Conservation (phyloP, 2,113 vertebrate species). For the Loxodonta africana region DNA sequence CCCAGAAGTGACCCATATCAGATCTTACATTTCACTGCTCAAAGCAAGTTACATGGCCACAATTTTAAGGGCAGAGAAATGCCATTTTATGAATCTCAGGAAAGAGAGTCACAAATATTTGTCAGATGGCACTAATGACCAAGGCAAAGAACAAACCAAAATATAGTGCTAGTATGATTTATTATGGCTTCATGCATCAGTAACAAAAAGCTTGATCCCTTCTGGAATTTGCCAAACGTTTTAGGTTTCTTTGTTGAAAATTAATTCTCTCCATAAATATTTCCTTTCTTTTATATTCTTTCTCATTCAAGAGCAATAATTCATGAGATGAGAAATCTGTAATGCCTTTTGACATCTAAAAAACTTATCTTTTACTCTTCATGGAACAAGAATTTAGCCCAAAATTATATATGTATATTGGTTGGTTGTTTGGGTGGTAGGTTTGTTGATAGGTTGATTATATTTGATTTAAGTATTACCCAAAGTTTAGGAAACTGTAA, state of each 20-base stretch:
- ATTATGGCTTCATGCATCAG: neutral
- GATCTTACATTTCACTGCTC: neutral
- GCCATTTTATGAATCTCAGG: neutral
- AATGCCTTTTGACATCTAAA: neutral
- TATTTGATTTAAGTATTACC: neutral
- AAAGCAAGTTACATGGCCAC: neutral
- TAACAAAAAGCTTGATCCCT: neutral
- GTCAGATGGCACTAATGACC: neutral
- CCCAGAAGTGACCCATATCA: neutral
- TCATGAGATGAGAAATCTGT: conserved; percentile 3
- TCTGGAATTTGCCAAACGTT: neutral
- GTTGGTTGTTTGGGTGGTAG: neutral
- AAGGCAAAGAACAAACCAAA: neutral
- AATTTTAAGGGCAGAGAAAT: neutral
- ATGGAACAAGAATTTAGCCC: neutral
- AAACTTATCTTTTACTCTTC: neutral
- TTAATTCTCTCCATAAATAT: neutral
- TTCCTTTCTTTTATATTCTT: neutral
- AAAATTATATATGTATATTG: conserved; percentile 4
- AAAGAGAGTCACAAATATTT: neutral
- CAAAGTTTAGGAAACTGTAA: neutral
- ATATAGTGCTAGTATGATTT: neutral
- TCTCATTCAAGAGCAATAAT: neutral
- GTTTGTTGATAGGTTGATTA: neutral
- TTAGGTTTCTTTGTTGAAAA: neutral